Base-by-base conservation (phyloP, 1,140 invertebrate species). In the Drosophila orosa region DNA sequence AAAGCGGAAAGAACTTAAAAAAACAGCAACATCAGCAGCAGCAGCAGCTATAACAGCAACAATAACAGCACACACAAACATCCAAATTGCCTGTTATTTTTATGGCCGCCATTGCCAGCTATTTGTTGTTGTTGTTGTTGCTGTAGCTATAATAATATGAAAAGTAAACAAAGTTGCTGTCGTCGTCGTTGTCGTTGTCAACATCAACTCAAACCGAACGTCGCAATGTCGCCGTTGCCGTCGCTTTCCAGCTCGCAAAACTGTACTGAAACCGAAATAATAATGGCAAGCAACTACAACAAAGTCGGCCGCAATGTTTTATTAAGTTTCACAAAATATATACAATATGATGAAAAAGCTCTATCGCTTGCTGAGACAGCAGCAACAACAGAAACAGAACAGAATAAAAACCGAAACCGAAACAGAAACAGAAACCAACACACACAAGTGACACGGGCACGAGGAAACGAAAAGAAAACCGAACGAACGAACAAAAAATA, bases 81-180 rank as follows among this genome's bases (percentile, higher is more conserved):
- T 59, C 56, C 15, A 47, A 62, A 77, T 74, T 57, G 82, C 59
- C 82, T 72, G 50, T 72, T 78, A 74, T 81, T 81, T 73, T 73
- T 73, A 69, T 73, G 54, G 45, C 68, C 44, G 66, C 37, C 54
- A 58, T 45, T 37, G 59, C 19, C 24, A 63, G 50, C 27, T 19
- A n/a, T n/a, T n/a, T 42, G 29, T 33, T 62, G 9, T 57, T 57
- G 15, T 74, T 74, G 71, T 60, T 74, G 69, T 50, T 77, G 74
- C 39, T 78, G 59, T 48, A 59, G 66, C 74, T 72, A 82, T 83
- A 76, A 82, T 82, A 86, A 86, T 86, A 82, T 61, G 71, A 82
- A 87, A 87, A 82, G 71, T 82, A 82, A 86, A 86, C 82, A 86
- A 78, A 75, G 83, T 87, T 75, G 82, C 73, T 68, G 63, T 60